These are phyloP conservation scores for Hyperopisus bebe DNA, from an alignment of 2,113 vertebrate species.

Conservation along the genomic window DNA sequence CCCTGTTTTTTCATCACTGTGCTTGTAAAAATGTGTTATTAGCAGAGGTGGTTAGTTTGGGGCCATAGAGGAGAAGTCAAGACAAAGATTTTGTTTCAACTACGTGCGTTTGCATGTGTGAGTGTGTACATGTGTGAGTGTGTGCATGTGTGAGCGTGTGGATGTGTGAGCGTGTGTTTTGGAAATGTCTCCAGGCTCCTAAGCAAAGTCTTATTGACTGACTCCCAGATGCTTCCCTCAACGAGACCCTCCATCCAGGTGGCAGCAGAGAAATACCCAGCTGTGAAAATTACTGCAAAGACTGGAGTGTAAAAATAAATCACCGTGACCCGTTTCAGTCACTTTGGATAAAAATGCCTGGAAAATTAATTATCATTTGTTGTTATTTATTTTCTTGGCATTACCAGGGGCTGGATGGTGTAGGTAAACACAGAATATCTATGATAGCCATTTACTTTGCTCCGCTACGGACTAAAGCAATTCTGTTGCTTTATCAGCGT, in stretches of 20 bases:
- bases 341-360: slow-evolving; percentile 1
- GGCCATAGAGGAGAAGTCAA: too few relatives aligned
- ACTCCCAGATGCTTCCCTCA: background rate
- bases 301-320: slow-evolving; percentile 13
- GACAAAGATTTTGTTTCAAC: too few relatives aligned
- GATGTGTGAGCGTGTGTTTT: background rate
- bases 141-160: background rate
- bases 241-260: background rate
- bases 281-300: slow-evolving; percentile 17
- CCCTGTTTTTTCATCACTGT: background rate
- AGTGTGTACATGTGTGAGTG: too few relatives aligned
- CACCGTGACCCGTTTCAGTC: slow-evolving; percentile 19
- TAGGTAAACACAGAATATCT: background rate
- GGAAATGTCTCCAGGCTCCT: background rate
- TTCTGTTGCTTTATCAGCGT: background rate
- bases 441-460: background rate
- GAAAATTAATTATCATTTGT: slow-evolving; percentile 4
- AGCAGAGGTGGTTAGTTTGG: too few relatives aligned
- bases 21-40: background rate
- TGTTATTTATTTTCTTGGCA: background rate
- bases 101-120: background rate
- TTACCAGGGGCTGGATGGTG: background rate
- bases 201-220: background rate
- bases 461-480: background rate
- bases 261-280: slow-evolving; percentile 2